Percentiles rank a stretch among this genome's conserved stretches.
Evolutionary conservation across 1,140 invertebrate species (phyloP).

Genomic region (Coptotermes formosanus): DNA sequence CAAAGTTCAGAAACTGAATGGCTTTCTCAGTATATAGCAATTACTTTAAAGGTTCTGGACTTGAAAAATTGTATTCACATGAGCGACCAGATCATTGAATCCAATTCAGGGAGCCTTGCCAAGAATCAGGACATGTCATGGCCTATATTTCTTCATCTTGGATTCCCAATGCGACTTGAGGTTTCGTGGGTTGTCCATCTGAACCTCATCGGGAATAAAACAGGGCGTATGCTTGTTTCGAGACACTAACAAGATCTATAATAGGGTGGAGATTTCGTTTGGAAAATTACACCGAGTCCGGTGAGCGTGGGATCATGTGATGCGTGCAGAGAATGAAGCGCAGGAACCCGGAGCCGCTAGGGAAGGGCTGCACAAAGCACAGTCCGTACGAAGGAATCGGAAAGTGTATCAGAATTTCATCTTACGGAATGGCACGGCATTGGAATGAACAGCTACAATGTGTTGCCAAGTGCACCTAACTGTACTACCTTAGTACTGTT

Average conservation of each 20-base stretch:
- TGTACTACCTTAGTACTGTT: no score
- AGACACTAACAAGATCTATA: not conserved
- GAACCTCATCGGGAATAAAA: not conserved
- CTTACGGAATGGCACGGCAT: no score
- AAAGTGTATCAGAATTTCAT: no score
- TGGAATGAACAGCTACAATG: no score
- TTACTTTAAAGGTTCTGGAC: not conserved
- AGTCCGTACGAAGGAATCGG: no score
- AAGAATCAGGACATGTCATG: not conserved
- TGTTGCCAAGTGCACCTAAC: no score
- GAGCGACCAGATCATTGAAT: not conserved
- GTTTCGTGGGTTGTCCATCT: not conserved
- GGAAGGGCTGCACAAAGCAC: no score
- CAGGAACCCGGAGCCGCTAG: no score
- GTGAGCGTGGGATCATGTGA: not conserved
- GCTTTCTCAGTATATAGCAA: not conserved
- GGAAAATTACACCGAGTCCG: not conserved
- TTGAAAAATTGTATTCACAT: not conserved
- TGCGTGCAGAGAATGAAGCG: not conserved
- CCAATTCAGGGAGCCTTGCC: not conserved
- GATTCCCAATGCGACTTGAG: not conserved
- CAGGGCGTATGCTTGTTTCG: not conserved
- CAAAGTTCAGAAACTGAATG: not conserved
- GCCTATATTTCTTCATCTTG: not conserved
- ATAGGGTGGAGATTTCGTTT: not conserved